A percentile compares a stretch with the other conserved stretches of the same genome.
Evolutionary conservation across 1,140 invertebrate species (phyloP).

Genomic region (Calliphora vicina): DNA sequence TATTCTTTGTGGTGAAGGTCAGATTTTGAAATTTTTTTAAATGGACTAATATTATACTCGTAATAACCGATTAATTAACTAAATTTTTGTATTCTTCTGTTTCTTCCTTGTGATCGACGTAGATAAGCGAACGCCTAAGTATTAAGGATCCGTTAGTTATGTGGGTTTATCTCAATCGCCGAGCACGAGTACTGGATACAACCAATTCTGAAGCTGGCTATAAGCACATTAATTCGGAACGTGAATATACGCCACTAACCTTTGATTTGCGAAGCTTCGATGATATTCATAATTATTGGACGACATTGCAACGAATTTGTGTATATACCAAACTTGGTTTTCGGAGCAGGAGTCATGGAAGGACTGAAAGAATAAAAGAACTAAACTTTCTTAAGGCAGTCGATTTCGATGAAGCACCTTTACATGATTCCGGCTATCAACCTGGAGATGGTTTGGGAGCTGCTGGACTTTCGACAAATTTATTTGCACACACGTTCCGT

Average conservation of each 20-base stretch:
- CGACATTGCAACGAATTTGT: slow-evolving; percentile 73
- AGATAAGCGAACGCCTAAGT: slow-evolving; percentile 62
- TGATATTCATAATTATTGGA: slow-evolving; percentile 78
- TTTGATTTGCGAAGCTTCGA: slow-evolving; percentile 69
- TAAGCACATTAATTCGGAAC: slow-evolving; percentile 68
- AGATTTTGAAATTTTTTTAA: no score
- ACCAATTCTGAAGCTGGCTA: slow-evolving; percentile 73
- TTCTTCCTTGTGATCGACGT: no score
- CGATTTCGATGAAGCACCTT: slow-evolving; percentile 47
- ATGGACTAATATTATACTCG: no score
- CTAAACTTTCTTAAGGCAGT: slow-evolving; percentile 47
- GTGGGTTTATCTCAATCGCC: slow-evolving; percentile 74
- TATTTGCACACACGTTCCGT: slow-evolving; percentile 74
- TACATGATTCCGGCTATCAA: slow-evolving; percentile 65
- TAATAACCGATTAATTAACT: no score
- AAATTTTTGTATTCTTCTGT: no score
- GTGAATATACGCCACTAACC: slow-evolving; percentile 66
- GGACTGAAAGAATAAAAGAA: slow-evolving; percentile 18
- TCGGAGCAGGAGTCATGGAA: slow-evolving; percentile 40
- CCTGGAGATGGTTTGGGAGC: slow-evolving; percentile 79
- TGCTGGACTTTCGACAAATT: slow-evolving; percentile 74
- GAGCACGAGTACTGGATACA: slow-evolving; percentile 73
- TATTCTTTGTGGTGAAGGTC: no score
- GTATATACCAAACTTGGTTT: slow-evolving; percentile 73
- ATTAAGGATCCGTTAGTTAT: slow-evolving; percentile 75